Evolutionary conservation across 1,140 invertebrate genomes (phyloP), one percentile per base, ranked within the genome.

Genomic region (Trichonephila inaurata): DNA sequence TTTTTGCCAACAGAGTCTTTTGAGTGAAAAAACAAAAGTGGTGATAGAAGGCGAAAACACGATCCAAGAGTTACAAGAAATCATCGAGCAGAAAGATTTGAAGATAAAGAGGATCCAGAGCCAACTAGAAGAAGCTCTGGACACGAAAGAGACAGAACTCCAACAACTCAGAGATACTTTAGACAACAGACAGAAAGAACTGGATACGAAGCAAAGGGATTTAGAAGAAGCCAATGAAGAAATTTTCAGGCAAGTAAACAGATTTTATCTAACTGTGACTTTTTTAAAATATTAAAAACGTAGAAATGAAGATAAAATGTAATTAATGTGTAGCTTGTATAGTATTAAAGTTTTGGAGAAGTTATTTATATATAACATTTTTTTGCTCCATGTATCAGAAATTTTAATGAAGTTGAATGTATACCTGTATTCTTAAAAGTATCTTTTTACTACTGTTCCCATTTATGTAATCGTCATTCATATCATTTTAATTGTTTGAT

Each of bases 41-140:
- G 92, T 82, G 1, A 93, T 93, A 12, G 92, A 93, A 44, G 92
- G 92, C 1, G 92, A 93, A 28, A 88, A 88, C 44, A 93, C 92
- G 58, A 93, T 93, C 58, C 92, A 93, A 33, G 92, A 93, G 28
- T 33, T 93, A 12, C 92, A 93, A 44, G 92, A 93, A n/a, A 89
- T 93, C 51, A 88, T 93, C 24, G 85, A 82, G 51, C 92, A 93
- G 58, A 93, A 93, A 82, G 92, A 93, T 18, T 10, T 93, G 16
- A 88, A 72, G 69, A 61, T 93, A 6, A 93, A 93, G 58, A 60
- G 92, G 14, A 66, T 93, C 8, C 92, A 93, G 40, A 82, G 61
- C 33, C 92, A 93, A 24, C 69, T 93, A 24, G 92, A 93, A n/a
- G 92, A 93, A n/a, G 92, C 92, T 0, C 58, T 93, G 24, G 92